These are phyloP conservation scores for Idaea dimidiata DNA, from an alignment of 2,888 invertebrate species.

Conservation along the genomic window DNA sequence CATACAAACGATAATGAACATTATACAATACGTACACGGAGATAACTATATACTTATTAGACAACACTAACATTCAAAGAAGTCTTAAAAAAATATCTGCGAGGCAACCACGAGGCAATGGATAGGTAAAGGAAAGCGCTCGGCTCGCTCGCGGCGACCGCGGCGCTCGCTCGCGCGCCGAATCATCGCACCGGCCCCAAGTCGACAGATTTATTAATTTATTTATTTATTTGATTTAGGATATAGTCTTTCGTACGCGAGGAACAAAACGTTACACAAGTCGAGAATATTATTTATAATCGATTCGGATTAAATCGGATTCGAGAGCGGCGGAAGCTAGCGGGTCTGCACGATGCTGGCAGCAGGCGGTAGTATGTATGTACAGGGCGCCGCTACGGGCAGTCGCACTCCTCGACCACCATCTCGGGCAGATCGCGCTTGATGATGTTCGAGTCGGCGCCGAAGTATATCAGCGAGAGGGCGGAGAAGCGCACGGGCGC, in stretches of 20 bases:
- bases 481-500: slow-evolving; percentile 95
- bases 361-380: slow-evolving; percentile 59
- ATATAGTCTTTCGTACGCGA: slow-evolving; percentile 81
- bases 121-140: slow-evolving; percentile 17
- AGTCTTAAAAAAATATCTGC: slow-evolving; percentile 22
- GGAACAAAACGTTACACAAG: slow-evolving; percentile 81
- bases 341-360: slow-evolving; percentile 49
- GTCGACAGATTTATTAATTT: slow-evolving; percentile 44
- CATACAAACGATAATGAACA: too few relatives aligned
- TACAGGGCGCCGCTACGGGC: slow-evolving; percentile 84
- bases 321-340: slow-evolving; percentile 74
- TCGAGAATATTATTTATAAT: slow-evolving; percentile 79
- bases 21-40: slow-evolving; percentile 20
- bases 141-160: too few relatives aligned
- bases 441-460: slow-evolving; percentile 93
- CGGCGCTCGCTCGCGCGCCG: slow-evolving; percentile 24
- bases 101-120: slow-evolving; percentile 23
- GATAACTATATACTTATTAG: slow-evolving; percentile 3
- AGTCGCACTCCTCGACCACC: slow-evolving; percentile 97
- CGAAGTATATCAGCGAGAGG: slow-evolving; percentile 96
- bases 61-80: slow-evolving; percentile 23
- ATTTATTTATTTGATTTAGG: slow-evolving; percentile 70
- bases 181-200: slow-evolving; percentile 40
- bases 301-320: slow-evolving; percentile 76
- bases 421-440: slow-evolving; percentile 96